Base-by-base conservation (phyloP, 2,888 invertebrate species). In the Bursaphelenchus okinawaensis region DNA sequence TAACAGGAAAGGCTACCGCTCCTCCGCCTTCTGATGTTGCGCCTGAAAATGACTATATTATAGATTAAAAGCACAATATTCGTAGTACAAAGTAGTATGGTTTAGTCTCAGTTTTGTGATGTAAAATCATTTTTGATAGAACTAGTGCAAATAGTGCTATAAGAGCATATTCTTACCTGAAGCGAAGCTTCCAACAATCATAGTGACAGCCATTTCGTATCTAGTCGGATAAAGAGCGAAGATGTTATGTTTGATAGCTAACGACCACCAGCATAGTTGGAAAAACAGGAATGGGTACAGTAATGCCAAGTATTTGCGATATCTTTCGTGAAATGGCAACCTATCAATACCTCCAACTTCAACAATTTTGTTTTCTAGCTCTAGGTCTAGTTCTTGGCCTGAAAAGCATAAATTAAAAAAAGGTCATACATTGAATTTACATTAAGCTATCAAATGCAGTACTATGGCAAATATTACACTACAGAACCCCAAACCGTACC, bases 291-390 rank as follows among this genome's bases (percentile, higher is more conserved):
- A 71, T 7, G 69, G 69, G 22, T 72, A 52, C n/a, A 68, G 22
- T 26, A 69, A 68, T 12, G 52, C 69, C 52, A 69, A 72, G 57
- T 72, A 69, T 40, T 70, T 70, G 23, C 70, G 63, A 52, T 70
- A 69, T 4, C 40, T 66, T 22, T 62, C 67, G 59, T 64, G 60
- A n/a, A 60, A 64, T 9, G 60, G 60, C 7, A 63, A n/a, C n/a
- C n/a, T n/a, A n/a, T n/a, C n/a, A n/a, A n/a, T n/a, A 75, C 76
- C 56, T 75, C 77, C 56, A 78, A 55, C 19, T 76, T 76, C 63
- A 69, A 66, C n/a, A 62, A 64, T 55, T 80, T 80, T 0, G 75
- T 19, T 76, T 57, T 78, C 75, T 4, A 79, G 50, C 8, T 77
- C 74, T 54, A 77, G 65, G 66, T 80, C 79, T 27, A 79, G 57